Percentiles rank a stretch among this genome's conserved stretches.
Conservation (phyloP, 1,140 invertebrate species). For the Dinothrombium tinctorium region DNA sequence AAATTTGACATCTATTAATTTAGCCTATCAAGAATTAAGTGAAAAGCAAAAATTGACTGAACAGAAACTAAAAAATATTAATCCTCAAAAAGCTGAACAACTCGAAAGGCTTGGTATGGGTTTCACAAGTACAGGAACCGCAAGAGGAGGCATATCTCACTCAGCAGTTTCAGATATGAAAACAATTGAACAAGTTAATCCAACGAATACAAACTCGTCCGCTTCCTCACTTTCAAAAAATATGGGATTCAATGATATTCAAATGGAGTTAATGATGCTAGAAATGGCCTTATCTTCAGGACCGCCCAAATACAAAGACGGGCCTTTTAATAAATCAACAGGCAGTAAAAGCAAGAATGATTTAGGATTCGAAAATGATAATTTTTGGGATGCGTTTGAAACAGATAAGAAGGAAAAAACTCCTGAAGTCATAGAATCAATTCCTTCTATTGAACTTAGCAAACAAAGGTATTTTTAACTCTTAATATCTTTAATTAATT, state of each 20-base stretch:
- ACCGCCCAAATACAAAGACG: too few species aligned
- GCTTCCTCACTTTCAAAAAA: background rate
- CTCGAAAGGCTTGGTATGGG: conserved; percentile 85
- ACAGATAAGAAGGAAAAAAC: conserved; percentile 1
- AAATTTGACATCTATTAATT: conserved; percentile 38
- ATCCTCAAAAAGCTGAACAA: conserved; percentile 69
- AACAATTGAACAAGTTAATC: conserved; percentile 56
- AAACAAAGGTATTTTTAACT: background rate
- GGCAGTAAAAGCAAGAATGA: too few species aligned
- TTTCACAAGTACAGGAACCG: conserved; percentile 22
- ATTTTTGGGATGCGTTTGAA: too few species aligned
- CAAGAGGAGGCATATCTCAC: conserved; percentile 33
- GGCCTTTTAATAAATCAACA: too few species aligned
- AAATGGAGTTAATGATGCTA: too few species aligned
- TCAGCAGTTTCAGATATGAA: conserved; percentile 80
- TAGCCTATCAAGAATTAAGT: conserved; percentile 67
- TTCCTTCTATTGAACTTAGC: conserved; percentile 5
- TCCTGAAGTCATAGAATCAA: conserved; percentile 9
- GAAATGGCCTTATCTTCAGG: too few species aligned
- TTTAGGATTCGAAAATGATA: background rate
- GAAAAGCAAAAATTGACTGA: conserved; percentile 49
- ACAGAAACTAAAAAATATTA: conserved; percentile 42
- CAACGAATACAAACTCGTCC: background rate
- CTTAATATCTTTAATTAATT: too few species aligned
- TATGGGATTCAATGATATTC: background rate